These are phyloP conservation scores for Betta splendens DNA, from an alignment of 2,797 vertebrate genomes.

Conservation along the genomic window DNA sequence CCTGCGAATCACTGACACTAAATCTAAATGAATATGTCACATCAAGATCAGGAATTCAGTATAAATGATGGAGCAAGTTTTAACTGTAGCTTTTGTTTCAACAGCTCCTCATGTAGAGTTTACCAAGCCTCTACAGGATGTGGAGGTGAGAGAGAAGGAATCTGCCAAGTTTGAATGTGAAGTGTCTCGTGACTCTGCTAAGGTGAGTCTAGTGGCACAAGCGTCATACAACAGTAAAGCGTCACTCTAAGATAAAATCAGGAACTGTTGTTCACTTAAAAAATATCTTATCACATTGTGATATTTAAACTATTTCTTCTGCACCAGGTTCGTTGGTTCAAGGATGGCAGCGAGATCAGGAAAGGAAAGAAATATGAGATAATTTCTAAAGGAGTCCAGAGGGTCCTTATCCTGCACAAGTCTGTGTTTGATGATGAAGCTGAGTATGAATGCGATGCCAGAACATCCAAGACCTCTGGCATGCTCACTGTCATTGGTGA, in stretches of 20 bases:
- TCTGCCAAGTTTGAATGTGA: conserved; percentile 95
- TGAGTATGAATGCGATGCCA: conserved; percentile 96
- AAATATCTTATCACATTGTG: too few species aligned
- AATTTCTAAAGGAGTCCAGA: conserved; percentile 88
- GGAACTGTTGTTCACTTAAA: too few species aligned
- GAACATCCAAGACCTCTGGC: conserved; percentile 89
- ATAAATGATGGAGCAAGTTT: too few species aligned
- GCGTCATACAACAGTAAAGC: too few species aligned
- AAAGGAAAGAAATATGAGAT: conserved; percentile 98
- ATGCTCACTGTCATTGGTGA: conserved; percentile 95
- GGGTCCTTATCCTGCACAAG: conserved; percentile 90
- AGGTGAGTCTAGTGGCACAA: conserved; percentile 85
- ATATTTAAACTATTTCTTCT: too few species aligned
- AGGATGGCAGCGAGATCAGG: conserved; percentile 93
- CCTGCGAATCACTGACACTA: too few species aligned
- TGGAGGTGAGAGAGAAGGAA: conserved; percentile 95
- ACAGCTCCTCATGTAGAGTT: conserved; percentile 93
- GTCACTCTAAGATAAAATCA: too few species aligned
- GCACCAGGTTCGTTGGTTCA: conserved; percentile 94
- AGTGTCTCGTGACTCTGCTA: conserved; percentile 91
- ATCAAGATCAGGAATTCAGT: too few species aligned
- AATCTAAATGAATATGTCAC: too few species aligned
- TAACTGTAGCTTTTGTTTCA: conserved; percentile 13
- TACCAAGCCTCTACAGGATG: conserved; percentile 90
- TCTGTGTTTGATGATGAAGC: conserved; percentile 94